phyloP scores from a whole-genome alignment of 2,113 vertebrate genomes.

The Stigmatopora nigra region DNA sequence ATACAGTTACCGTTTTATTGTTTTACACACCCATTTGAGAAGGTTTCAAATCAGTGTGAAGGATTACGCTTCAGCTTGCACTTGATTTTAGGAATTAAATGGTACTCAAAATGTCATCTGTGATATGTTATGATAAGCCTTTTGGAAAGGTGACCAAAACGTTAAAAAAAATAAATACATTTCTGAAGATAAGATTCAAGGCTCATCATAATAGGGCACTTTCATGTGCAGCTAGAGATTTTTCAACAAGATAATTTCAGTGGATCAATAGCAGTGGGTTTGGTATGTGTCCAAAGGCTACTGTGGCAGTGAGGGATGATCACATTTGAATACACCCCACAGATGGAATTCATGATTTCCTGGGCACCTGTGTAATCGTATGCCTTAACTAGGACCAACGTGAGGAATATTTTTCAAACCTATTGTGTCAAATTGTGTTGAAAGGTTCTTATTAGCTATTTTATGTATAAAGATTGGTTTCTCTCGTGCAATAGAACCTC shows the following conservation, averaged over 20 bases:
- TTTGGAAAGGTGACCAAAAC: neutral
- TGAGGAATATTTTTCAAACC: too few species aligned
- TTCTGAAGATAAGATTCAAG: neutral
- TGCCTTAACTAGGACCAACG: too few species aligned
- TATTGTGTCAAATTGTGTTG: too few species aligned
- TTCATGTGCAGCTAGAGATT: neutral
- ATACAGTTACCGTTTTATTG: neutral
- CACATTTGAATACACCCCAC: too few species aligned
- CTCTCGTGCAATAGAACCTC: too few species aligned
- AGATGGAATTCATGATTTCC: too few species aligned
- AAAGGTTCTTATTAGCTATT: too few species aligned
- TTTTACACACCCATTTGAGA: neutral
- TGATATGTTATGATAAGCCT: neutral
- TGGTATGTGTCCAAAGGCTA: neutral
- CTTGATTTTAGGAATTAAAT: neutral
- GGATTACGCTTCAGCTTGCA: neutral
- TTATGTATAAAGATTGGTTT: too few species aligned
- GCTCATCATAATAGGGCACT: neutral
- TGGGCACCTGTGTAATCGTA: too few species aligned
- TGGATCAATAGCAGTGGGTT: neutral
- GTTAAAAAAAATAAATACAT: neutral
- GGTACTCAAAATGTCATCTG: neutral
- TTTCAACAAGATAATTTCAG: neutral
- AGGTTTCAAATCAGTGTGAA: neutral
- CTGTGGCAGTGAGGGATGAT: too few species aligned